Conservation (phyloP, 1,140 invertebrate species). For the Drosophila bifasciata region DNA sequence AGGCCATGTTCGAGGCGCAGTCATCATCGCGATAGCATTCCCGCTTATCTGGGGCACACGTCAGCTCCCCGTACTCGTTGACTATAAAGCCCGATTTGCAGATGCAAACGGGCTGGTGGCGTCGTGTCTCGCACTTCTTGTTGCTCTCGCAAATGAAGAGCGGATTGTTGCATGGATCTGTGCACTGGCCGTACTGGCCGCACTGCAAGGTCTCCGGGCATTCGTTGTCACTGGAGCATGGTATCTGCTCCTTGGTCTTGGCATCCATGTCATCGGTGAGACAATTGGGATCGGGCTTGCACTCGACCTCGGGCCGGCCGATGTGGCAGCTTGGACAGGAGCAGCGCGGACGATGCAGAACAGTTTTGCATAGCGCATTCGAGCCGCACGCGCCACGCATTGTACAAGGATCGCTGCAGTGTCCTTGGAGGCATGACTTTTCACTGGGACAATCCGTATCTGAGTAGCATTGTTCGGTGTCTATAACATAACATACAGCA, state of each 20-base stretch:
- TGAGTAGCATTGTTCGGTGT: slow-evolving; percentile 93
- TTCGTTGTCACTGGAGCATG: slow-evolving; percentile 88
- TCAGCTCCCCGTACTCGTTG: slow-evolving; percentile 92
- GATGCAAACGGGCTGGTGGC: slow-evolving; percentile 93
- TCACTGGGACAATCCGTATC: slow-evolving; percentile 95
- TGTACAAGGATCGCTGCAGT: slow-evolving; percentile 95
- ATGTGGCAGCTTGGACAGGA: slow-evolving; percentile 94
- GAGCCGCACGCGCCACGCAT: slow-evolving; percentile 93
- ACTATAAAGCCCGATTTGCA: slow-evolving; percentile 94
- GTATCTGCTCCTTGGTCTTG: slow-evolving; percentile 85
- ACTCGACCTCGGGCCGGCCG: slow-evolving; percentile 91
- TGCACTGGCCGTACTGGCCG: slow-evolving; percentile 89
- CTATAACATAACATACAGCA: slow-evolving; percentile 85
- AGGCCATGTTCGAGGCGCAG: slow-evolving; percentile 93
- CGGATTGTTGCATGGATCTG: slow-evolving; percentile 89
- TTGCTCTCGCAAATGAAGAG: slow-evolving; percentile 89
- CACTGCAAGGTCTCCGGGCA: slow-evolving; percentile 92
- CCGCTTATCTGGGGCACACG: slow-evolving; percentile 90
- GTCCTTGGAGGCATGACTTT: slow-evolving; percentile 93
- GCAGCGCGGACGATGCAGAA: slow-evolving; percentile 92
- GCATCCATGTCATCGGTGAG: slow-evolving; percentile 85
- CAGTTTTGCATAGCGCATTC: slow-evolving; percentile 93
- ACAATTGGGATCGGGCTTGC: slow-evolving; percentile 91
- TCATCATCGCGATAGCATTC: slow-evolving; percentile 93
- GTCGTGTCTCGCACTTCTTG: slow-evolving; percentile 94